These are phyloP conservation scores for Trematocara caparti DNA, from an alignment of 2,797 vertebrate species.

Conservation along the genomic window DNA sequence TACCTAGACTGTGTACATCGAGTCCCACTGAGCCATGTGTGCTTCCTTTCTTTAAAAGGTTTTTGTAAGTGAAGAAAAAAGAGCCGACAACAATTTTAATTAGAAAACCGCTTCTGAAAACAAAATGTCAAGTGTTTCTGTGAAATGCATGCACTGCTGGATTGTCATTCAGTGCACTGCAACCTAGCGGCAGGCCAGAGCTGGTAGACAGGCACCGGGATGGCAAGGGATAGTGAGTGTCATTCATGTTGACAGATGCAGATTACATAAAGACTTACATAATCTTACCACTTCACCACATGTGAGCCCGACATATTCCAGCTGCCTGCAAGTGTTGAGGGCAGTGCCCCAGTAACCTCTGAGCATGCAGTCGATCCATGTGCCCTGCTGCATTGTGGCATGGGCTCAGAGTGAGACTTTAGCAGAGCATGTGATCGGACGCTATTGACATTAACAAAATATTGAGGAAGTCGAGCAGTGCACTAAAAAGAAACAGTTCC, in stretches of 20 bases:
- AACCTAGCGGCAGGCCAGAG: slow-evolving; percentile 47
- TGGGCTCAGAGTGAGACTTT: slow-evolving; percentile 17
- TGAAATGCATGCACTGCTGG: neutral
- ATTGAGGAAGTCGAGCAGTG: neutral
- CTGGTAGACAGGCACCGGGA: slow-evolving; percentile 39
- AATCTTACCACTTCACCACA: slow-evolving; percentile 77
- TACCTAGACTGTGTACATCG: neutral
- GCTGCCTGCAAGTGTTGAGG: slow-evolving; percentile 50
- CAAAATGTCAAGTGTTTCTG: neutral
- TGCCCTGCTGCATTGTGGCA: slow-evolving; percentile 33
- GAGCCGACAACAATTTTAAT: neutral
- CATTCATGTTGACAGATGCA: slow-evolving; percentile 70
- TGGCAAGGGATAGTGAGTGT: slow-evolving; percentile 57
- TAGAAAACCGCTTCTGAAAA: neutral
- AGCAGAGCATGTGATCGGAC: slow-evolving; percentile 17
- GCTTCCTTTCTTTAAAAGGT: slow-evolving; percentile 11
- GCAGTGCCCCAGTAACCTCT: slow-evolving; percentile 69
- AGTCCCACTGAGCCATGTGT: slow-evolving; percentile 17
- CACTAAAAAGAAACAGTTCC: neutral
- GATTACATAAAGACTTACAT: slow-evolving; percentile 83
- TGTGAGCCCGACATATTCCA: slow-evolving; percentile 73
- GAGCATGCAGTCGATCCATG: slow-evolving; percentile 47
- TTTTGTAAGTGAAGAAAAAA: slow-evolving; percentile 1
- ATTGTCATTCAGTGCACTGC: slow-evolving; percentile 22
- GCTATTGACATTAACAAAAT: slow-evolving; percentile 17